Evolutionary conservation across 2,113 vertebrate species (phyloP), one percentile per base, ranked within the genome.

Genomic region (Cygnus buccinator): DNA sequence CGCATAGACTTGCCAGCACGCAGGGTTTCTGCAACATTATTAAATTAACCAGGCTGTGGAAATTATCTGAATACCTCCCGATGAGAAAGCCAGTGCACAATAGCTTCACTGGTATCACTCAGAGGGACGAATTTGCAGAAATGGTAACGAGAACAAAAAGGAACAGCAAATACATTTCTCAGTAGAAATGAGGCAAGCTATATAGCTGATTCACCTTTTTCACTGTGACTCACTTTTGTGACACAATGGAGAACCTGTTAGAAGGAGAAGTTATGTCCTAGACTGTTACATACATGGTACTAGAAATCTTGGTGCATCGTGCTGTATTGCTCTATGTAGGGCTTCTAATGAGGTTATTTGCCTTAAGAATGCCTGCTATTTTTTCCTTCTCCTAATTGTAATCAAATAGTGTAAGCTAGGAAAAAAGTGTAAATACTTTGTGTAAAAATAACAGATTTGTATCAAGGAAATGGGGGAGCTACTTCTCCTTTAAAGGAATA

Each of bases 11-110:
- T 68, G 22, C 59, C 58, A 73, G 43, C 43, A 39, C 28, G 5
- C 6, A 16, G 28, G 44, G 15, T 33, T 89, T 54, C 35, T 54
- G 33, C 11, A 29, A 35, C 13, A 1, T 1, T 21, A 7, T 71
- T 58, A 14, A 62, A 72, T 58, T 35, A 54, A 41, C 33, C 46
- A 84, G 62, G 23, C 48, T 65, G 43, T 6, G 37, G 48, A 23
- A 35, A 55, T 73, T 4, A 29, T 5, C 26, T 13, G n/a, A 76
- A 33, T 61, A 16, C n/a, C 29, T 80, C n/a, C 13, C 19, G 33
- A 22, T 0, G 8, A 63, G 23, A 41, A 55, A 33, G 20, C 33
- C 67, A 22, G 29, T 11, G 17, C 22, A 9, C 2, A 3, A 1
- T 1, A 35, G 37, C 43, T 63, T 63, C n/a, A 12, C 59, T 19